These are phyloP conservation scores for Cephus sareptanus DNA, from an alignment of 2,888 invertebrate species.

Conservation along the genomic window DNA sequence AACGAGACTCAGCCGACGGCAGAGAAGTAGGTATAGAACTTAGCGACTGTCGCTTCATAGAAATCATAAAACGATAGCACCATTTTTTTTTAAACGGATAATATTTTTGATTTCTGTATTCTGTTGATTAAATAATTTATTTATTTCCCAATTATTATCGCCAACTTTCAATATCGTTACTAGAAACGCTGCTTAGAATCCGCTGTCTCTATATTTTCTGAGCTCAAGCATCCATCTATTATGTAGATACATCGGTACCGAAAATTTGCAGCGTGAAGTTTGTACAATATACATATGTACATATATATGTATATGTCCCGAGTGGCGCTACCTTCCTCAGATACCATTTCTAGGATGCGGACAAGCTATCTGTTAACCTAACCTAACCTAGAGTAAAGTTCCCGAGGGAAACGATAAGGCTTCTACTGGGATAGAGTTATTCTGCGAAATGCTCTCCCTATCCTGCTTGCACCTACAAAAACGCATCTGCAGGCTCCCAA, in stretches of 20 bases:
- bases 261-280: too few species aligned
- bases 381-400: background rate
- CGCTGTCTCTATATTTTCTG: background rate
- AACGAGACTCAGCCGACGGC: background rate
- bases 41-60: background rate
- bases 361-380: background rate
- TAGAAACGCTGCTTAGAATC: background rate
- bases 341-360: conserved; percentile 1
- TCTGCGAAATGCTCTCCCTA: background rate
- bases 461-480: background rate
- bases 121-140: background rate
- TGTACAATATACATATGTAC: too few species aligned
- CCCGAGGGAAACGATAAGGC: background rate
- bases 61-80: background rate
- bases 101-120: background rate
- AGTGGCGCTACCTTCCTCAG: background rate
- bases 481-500: background rate
- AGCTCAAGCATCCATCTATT: background rate
- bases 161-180: background rate
- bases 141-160: background rate
- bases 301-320: background rate
- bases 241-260: background rate
- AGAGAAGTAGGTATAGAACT: background rate
- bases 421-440: background rate
- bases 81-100: background rate